Evolutionary conservation across 2,113 vertebrate genomes (phyloP), one percentile per base, ranked within the genome.

Genomic region (Lagopus leucura): DNA sequence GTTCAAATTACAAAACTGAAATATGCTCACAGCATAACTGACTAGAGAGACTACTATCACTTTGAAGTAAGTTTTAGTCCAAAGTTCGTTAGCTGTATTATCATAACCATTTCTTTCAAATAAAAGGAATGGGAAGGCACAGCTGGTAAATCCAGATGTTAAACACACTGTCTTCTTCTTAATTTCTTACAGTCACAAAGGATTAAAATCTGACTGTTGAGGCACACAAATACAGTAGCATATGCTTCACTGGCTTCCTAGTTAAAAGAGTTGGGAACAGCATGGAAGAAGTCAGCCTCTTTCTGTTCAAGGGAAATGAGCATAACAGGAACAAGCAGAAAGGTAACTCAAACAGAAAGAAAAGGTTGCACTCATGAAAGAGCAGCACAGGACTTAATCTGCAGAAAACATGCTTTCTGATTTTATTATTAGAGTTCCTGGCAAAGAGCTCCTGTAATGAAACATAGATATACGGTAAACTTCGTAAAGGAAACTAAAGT

Each of bases 401-500:
- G 60, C 0, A 63, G 19, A 85, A 83, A 45, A 71, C n/a, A 8
- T 45, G 45, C 88, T 89, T 70, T 63, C 82, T 42, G 45, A 60
- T 91, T 95, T 91, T 85, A 45, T 63, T 64, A 72, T 86, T 61
- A 36, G 27, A 61, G 64, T 74, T 86, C 52, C 57, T 64, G 52
- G 78, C 76, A 77, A 80, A 70, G 67, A 67, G 27, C 61, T 77
- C 38, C 60, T 32, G 45, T 60, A 94, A 83, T 93, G 90, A 86
- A 89, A 71, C 47, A 80, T 60, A 72, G 58, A n/a, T 90, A 79
- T 14, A 86, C 11, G 13, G 64, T 74, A 86, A 91, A 92, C 64
- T 94, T 73, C 9, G 32, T 80, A 58, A 83, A 80, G 92, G 71
- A 95, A 89, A 77, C 9, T 40, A 42, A 93, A 70, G 75, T 83